Base-by-base conservation (phyloP, 2,888 invertebrate genomes). In the Myathropa florea region DNA sequence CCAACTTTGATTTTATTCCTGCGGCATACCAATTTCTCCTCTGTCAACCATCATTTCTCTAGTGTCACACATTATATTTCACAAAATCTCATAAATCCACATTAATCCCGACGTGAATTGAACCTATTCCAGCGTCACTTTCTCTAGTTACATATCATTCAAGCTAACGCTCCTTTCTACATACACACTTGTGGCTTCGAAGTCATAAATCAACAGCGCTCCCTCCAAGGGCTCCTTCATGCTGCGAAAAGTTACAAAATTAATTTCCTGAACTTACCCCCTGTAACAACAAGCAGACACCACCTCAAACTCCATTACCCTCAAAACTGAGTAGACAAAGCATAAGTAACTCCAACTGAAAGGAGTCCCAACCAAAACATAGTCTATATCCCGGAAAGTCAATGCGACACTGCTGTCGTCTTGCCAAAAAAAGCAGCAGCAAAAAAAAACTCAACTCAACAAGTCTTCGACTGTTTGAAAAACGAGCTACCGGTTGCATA, bases 401-500 rank as follows among this genome's bases (percentile, higher is more conserved):
- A 63, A 18, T 9, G 28, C 57, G 24, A 46, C 57, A 73, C 26
- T 75, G 6, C 79, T 83, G 83, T 75, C 73, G 75, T n/a, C 4
- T 61, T 83, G 83, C 83, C 83, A 83, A 82, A 79, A 83, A 46
- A 18, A n/a, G 18, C 4, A 33, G 10, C 33, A n/a, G n/a, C 33
- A 33, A 18, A 46, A 46, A 46, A 46, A 46, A n/a, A 63, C 36
- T 4, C 14, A 72, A 59, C 55, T 70, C 79, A 79, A 83, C 83
- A 79, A 75, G 70, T 83, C n/a, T 36, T 36, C 18, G 46, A 36
- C 78, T 60, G 78, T 68, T 79, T 79, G 36, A 79, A 59, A 79
- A 79, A 83, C 60, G 75, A 65, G 64, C 83, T 64, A 83, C 83
- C 59, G 53, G 79, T 83, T 83, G 83, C 53, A 70, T 79, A 26